Base-by-base conservation (phyloP, 2,888 invertebrate genomes). In the Acleris sparsana region DNA sequence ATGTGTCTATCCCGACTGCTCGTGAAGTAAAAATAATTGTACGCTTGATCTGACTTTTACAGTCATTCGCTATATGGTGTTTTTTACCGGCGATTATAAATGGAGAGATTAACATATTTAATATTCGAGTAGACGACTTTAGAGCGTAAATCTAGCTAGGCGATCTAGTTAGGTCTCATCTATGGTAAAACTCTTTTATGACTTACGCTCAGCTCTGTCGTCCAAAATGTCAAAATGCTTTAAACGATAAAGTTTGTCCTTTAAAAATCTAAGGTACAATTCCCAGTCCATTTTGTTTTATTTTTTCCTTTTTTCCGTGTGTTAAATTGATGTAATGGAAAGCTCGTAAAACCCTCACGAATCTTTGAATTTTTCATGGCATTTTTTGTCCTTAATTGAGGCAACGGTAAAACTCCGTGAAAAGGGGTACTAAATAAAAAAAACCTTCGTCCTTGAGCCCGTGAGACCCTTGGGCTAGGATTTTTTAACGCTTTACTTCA, bases 281-380 rank as follows among this genome's bases (percentile, higher is more conserved):
- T 60, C 25, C 16, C 39, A n/a, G 51, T 44, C 44, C 46, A 17
- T 16, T 18, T 29, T 60, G 43, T 60, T 65, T 46, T 25, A 46
- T 46, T 25, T 57, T n/a, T 46, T 43, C 60, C 46, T 46, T 56
- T 61, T 25, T 44, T 51, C 11, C 55, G 56, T 56, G 33, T 56
- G 55, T 65, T 33, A 51, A 61, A 65, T 61, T 65, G 65, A 52
- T 22, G 51, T 61, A 65, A 56, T 51, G 60, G 51, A 60, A 53
- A 59, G 53, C 53, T 22, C 53, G 64, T 49, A 25, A 39, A 49
- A 65, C 49, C 49, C 55, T 43, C 60, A 39, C 25, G 51, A 65
- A 65, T 60, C 51, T 65, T 60, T 65, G 55, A 60, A 61, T 60
- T 65, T 65, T 61, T 65, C 60, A 61, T 61, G 16, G 60, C 18